Percentiles rank a stretch among this genome's conserved stretches.
Evolutionary conservation across 2,113 vertebrate species (phyloP).

Genomic region (Melanerpes formicivorus): DNA sequence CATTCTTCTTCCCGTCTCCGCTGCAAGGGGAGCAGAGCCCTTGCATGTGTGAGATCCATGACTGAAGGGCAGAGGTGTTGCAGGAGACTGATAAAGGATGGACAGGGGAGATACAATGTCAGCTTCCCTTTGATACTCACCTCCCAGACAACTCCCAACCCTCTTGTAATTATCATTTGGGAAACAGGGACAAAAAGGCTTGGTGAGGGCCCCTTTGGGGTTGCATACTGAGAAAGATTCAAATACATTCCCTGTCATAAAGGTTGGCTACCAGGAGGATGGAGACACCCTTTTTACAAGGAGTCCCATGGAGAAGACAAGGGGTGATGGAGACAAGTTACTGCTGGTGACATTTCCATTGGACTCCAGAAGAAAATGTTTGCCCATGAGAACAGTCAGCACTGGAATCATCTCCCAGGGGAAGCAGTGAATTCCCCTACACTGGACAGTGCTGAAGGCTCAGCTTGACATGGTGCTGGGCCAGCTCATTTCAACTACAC

Average conservation of each 20-base stretch:
- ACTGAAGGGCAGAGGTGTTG: background rate
- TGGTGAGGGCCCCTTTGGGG: background rate
- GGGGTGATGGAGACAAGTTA: too few species aligned
- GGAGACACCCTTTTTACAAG: too few species aligned
- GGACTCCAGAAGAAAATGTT: too few species aligned
- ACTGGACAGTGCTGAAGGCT: too few species aligned
- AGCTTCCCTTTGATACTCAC: background rate
- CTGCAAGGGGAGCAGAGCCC: background rate
- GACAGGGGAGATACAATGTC: background rate
- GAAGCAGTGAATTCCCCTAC: too few species aligned
- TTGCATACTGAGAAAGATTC: background rate
- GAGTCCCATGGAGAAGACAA: too few species aligned
- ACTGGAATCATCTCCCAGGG: too few species aligned
- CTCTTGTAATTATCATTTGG: background rate
- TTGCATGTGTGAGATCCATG: background rate
- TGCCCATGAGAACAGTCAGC: too few species aligned
- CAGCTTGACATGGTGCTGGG: too few species aligned
- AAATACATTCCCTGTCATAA: background rate
- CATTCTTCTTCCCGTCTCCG: background rate
- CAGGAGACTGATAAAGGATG: background rate
- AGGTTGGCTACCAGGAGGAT: too few species aligned
- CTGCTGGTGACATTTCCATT: too few species aligned
- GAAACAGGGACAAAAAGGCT: background rate
- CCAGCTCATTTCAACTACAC: too few species aligned
- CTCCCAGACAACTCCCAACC: background rate